A percentile compares a stretch with the other conserved stretches of the same genome.
Evolutionary conservation across 2,113 vertebrate genomes (phyloP).

Genomic region (Ramphastos sulfuratus): DNA sequence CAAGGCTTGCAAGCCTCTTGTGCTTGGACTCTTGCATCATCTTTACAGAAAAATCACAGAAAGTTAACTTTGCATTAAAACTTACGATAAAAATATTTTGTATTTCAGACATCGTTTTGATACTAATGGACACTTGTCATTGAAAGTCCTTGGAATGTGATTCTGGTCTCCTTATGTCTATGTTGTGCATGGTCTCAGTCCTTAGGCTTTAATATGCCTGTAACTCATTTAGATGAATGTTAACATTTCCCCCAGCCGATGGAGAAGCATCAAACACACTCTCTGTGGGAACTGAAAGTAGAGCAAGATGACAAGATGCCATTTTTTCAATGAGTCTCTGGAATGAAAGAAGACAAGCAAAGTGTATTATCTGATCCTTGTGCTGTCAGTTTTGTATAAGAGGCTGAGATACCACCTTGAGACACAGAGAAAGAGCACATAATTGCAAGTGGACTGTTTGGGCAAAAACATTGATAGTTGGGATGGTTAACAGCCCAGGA

Average conservation of each 20-base stretch:
- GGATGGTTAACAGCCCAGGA: background rate
- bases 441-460: background rate
- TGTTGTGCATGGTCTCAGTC: background rate
- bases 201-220: background rate
- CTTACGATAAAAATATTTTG: background rate
- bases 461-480: background rate
- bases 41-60: background rate
- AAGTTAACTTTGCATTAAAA: background rate
- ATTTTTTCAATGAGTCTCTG: background rate
- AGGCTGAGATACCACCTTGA: background rate
- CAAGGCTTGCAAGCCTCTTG: background rate
- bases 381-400: background rate
- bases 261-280: background rate
- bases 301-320: background rate
- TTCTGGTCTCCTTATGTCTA: background rate
- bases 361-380: background rate
- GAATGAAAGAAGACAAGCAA: background rate
- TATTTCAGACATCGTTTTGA: background rate
- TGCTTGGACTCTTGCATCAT: background rate
- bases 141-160: background rate
- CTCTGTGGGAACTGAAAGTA: background rate
- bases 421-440: background rate
- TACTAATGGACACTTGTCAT: background rate
- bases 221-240: background rate
- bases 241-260: background rate